These are phyloP conservation scores for Trissolcus basalis DNA, from an alignment of 1,140 invertebrate genomes.

Conservation along the genomic window DNA sequence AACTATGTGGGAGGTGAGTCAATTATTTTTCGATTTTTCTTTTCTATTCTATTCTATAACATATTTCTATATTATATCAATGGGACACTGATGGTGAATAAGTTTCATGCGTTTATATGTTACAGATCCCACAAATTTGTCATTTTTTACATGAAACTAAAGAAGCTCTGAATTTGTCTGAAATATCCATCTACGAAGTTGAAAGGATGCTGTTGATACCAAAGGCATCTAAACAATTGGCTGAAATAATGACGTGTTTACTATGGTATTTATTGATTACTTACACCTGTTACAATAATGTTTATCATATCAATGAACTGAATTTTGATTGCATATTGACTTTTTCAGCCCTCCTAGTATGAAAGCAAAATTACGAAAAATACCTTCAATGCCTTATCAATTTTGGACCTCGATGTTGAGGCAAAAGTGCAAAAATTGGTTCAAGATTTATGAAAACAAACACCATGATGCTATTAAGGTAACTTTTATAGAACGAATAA, in stretches of 20 bases:
- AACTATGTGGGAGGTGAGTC: conserved; percentile 71
- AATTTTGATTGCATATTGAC: not conserved
- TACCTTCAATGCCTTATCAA: conserved; percentile 79
- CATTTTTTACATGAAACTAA: conserved; percentile 79
- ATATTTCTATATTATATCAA: not conserved
- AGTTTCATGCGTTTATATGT: conserved; percentile 1
- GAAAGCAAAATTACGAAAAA: conserved; percentile 68
- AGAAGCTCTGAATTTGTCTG: conserved; percentile 71
- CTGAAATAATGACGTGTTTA: conserved; percentile 79
- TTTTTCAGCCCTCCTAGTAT: conserved; percentile 65
- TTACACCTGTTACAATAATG: too few species aligned
- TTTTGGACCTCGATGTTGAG: conserved; percentile 78
- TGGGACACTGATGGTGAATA: not conserved
- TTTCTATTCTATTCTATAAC: not conserved
- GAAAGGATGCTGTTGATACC: conserved; percentile 80
- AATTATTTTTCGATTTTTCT: too few species aligned
- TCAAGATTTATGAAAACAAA: conserved; percentile 76
- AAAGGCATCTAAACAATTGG: conserved; percentile 77
- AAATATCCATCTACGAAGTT: conserved; percentile 79
- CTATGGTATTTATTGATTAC: conserved; percentile 67
- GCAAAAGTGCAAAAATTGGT: conserved; percentile 77
- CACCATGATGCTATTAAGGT: conserved; percentile 75
- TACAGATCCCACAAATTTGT: conserved; percentile 76
- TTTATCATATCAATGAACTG: too few species aligned
- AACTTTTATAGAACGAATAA: conserved; percentile 7